Conservation (phyloP, 2,888 invertebrate species). For the Smittia aterrima region DNA sequence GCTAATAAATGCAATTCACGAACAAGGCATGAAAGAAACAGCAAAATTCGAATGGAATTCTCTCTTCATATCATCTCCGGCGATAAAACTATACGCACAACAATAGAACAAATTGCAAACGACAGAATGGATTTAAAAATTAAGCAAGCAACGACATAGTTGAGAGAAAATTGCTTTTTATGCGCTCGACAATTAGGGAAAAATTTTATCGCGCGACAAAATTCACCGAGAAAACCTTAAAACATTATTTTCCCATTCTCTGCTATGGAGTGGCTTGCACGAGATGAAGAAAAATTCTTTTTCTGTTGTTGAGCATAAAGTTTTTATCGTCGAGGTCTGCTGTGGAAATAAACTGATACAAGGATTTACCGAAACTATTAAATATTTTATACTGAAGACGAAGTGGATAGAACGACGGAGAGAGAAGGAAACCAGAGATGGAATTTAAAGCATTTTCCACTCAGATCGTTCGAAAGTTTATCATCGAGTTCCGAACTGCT, state of each 20-base stretch:
- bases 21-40: neutral
- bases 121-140: constrained; percentile 1
- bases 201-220: neutral
- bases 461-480: neutral
- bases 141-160: neutral
- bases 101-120: neutral
- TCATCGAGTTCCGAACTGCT: neutral
- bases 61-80: neutral
- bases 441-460: neutral
- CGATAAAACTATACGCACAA: neutral
- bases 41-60: neutral
- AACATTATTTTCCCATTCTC: neutral
- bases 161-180: neutral
- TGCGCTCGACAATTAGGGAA: neutral
- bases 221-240: neutral
- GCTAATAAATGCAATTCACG: constrained; percentile 13
- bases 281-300: neutral
- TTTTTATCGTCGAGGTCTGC: constrained; percentile 19
- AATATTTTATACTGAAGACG: constrained; percentile 20
- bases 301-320: neutral
- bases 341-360: constrained; percentile 38
- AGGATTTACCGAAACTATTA: constrained; percentile 9
- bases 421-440: neutral
- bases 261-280: neutral
- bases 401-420: neutral